Conservation (phyloP, 2,113 vertebrate species). For the Ellobius talpinus region DNA sequence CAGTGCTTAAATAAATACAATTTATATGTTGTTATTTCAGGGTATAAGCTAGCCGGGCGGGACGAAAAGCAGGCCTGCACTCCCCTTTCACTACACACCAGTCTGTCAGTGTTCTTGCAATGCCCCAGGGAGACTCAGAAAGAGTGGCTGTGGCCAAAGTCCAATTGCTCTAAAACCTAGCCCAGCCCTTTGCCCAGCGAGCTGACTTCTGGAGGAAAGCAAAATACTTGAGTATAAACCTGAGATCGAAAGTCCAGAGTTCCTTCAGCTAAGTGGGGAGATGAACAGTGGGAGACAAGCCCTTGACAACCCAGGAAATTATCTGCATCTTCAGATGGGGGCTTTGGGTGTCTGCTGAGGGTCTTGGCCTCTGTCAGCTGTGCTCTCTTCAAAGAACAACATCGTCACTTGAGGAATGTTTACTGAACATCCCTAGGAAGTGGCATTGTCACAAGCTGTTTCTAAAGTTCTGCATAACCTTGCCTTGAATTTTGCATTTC, state of each 20-base stretch:
- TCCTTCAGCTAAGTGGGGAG: neutral
- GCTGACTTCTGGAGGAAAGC: neutral
- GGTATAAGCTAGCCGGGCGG: too few species aligned
- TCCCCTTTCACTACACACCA: too few species aligned
- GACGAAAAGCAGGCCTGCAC: too few species aligned
- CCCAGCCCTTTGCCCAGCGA: neutral
- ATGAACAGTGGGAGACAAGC: neutral
- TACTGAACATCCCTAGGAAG: neutral
- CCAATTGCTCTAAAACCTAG: neutral
- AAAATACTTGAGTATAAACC: conserved; percentile 29
- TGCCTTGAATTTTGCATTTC: conserved; percentile 51
- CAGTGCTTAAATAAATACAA: too few species aligned
- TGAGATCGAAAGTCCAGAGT: conserved; percentile 8
- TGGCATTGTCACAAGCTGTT: conserved; percentile 3
- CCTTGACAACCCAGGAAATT: conserved; percentile 33
- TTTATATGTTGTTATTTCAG: too few species aligned
- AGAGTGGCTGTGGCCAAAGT: neutral
- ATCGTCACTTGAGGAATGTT: neutral
- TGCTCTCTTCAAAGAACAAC: neutral
- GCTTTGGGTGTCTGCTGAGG: neutral
- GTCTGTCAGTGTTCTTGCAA: neutral
- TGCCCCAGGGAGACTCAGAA: neutral
- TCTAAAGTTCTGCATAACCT: neutral
- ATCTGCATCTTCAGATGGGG: neutral
- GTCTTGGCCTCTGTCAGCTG: neutral